A percentile compares a stretch with the other conserved stretches of the same genome.
Evolutionary conservation across 2,797 vertebrate genomes (phyloP).

Genomic region (Pseudochirops cupreus): DNA sequence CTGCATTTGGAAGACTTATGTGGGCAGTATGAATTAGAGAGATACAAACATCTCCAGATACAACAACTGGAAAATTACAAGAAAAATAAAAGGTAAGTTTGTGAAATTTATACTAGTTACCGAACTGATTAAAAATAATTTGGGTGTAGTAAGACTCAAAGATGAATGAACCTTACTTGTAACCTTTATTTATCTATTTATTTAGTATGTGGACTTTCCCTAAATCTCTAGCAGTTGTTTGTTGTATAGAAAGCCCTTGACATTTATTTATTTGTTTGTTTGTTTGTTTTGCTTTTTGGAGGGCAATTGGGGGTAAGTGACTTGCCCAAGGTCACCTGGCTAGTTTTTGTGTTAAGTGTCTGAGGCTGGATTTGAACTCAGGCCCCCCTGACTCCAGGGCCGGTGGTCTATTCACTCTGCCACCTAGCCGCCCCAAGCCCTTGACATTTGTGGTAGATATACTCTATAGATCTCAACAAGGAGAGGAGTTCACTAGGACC

Average conservation of each 20-base stretch:
- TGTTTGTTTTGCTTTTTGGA: no score
- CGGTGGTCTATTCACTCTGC: no score
- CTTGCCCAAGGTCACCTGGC: no score
- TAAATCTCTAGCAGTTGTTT: neutral
- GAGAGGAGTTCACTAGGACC: neutral
- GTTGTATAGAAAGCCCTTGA: neutral
- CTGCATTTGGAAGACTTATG: slow-evolving; percentile 93
- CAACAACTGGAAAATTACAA: slow-evolving; percentile 93
- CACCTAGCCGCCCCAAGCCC: no score
- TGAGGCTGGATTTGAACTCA: no score
- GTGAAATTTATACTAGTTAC: neutral
- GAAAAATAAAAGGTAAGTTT: slow-evolving; percentile 93
- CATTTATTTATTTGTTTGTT: neutral
- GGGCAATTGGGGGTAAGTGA: no score
- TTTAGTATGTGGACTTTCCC: neutral
- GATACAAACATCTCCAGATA: slow-evolving; percentile 88
- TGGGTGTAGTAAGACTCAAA: neutral
- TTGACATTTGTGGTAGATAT: neutral
- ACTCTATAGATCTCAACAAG: slow-evolving; percentile 5
- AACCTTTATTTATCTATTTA: slow-evolving; percentile 24
- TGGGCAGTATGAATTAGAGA: slow-evolving; percentile 93
- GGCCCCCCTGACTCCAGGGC: no score
- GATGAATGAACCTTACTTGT: neutral
- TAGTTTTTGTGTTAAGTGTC: no score
- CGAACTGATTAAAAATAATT: slow-evolving; percentile 27